Evolutionary conservation across 2,797 vertebrate genomes (phyloP), one percentile per base, ranked within the genome.

Genomic region (Hydrolagus colliei): DNA sequence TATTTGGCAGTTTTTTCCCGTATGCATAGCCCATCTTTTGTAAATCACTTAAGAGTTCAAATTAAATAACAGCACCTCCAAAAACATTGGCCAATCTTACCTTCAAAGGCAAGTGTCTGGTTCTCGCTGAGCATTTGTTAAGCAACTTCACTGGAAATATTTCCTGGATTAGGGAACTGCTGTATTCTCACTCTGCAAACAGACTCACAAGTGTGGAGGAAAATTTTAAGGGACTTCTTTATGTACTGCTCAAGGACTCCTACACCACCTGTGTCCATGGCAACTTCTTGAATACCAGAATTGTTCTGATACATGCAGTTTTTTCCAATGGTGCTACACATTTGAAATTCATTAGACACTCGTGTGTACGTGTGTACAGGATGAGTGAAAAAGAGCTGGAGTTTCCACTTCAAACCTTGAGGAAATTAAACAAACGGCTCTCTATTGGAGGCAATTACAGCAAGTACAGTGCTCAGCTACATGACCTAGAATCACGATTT

Each of bases 211-310:
- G 41, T 18, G 41, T 76, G 73, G 41, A 76, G 74, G 59, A 67
- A 27, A 82, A 82, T 41, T 11, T 41, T 71, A 82, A 68, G 35
- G 32, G 65, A 32, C 63, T 67, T 67, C 63, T 63, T 52, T 79
- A 79, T 62, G n/a, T 63, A 79, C 63, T 82, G 61, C 35, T 52
- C 73, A 75, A 75, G 35, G 73, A 52, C 10, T 75, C 35, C 73
- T 7, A 76, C 6, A 6, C 41, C 41, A 52, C 13, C 74, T 52
- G 14, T 76, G 41, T 76, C 41, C 65, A 32, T 82, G 65, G 79
- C 68, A 82, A 1, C 63, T 62, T 20, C 8, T 10, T 68, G 79
- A 82, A 68, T 68, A 35, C 63, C 79, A 41, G 27, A 68, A 80
- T 65, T 65, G 22, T 80, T 79, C 77, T 62, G 12, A 20, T 32